phyloP scores from a whole-genome alignment of 92 coral and sea anemone genomes.

The Phenganax marumi region DNA sequence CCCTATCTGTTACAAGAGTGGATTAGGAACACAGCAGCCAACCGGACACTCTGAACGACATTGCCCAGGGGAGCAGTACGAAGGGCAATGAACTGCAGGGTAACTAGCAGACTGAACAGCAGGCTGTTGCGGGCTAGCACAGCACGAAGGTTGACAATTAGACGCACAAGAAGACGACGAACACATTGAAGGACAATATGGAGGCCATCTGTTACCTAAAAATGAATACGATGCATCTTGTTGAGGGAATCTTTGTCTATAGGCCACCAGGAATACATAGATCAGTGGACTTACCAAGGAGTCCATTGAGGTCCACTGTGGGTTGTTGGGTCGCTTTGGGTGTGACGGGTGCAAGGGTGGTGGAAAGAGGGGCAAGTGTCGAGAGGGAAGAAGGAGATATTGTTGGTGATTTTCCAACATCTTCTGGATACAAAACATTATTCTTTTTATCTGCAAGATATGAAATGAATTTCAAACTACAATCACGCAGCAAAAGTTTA shows the following conservation, averaged over 20 bases:
- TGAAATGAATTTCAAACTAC: neutral
- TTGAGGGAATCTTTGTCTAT: neutral
- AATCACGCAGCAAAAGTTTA: neutral
- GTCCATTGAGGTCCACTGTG: neutral
- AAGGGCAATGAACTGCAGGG: neutral
- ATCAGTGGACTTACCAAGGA: neutral
- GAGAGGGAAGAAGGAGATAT: neutral
- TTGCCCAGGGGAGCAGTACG: slow-evolving; percentile 16
- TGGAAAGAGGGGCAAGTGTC: neutral
- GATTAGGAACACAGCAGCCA: slow-evolving; percentile 17
- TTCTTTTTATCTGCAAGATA: slow-evolving; percentile 6
- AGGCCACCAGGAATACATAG: neutral
- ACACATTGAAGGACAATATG: slow-evolving; percentile 5
- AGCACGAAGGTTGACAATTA: slow-evolving; percentile 23
- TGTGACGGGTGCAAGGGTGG: neutral
- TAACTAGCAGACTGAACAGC: neutral
- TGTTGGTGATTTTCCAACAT: slow-evolving; percentile 5
- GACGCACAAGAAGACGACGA: neutral
- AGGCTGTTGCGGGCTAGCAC: neutral
- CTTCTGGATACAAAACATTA: neutral
- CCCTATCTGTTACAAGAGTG: neutral
- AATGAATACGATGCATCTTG: too few relatives aligned
- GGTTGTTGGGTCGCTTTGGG: neutral
- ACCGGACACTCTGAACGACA: slow-evolving; percentile 30
- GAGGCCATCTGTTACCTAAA: neutral